These are phyloP conservation scores for Thamnophis sirtalis DNA, from an alignment of 2,113 vertebrate species.

Conservation along the genomic window DNA sequence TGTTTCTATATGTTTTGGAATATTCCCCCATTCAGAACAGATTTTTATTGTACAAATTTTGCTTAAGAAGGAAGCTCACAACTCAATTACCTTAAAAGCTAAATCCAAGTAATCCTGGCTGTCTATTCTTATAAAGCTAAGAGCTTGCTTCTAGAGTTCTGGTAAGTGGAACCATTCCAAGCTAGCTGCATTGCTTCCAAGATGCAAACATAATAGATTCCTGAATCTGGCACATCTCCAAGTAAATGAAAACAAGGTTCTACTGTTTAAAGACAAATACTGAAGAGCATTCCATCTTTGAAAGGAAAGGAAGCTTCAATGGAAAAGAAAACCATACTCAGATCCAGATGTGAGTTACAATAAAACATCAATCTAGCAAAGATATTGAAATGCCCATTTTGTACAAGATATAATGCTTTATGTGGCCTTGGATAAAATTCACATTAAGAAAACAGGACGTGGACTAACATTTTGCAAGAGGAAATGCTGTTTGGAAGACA, in stretches of 20 bases:
- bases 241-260: conserved; percentile 19
- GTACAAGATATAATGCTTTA: neutral
- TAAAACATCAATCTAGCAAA: neutral
- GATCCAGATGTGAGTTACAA: conserved; percentile 17
- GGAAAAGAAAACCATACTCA: conserved; percentile 10
- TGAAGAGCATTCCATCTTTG: neutral
- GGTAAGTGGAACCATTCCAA: conserved; percentile 10
- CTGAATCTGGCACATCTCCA: conserved; percentile 28
- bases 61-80: neutral
- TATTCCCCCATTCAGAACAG: neutral
- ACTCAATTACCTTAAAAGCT: neutral
- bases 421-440: neutral
- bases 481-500: neutral
- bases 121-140: conserved; percentile 16
- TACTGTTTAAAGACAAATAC: neutral
- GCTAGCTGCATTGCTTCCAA: conserved; percentile 19
- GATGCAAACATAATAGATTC: neutral
- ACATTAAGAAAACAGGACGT: conserved; percentile 45
- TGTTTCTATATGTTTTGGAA: neutral
- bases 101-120: conserved; percentile 20
- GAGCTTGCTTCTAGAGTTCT: neutral
- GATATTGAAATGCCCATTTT: neutral
- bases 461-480: conserved; percentile 9
- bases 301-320: neutral
- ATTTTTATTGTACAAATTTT: neutral